Base-by-base conservation (phyloP, 2,113 vertebrate genomes). In the Microcebus murinus region DNA sequence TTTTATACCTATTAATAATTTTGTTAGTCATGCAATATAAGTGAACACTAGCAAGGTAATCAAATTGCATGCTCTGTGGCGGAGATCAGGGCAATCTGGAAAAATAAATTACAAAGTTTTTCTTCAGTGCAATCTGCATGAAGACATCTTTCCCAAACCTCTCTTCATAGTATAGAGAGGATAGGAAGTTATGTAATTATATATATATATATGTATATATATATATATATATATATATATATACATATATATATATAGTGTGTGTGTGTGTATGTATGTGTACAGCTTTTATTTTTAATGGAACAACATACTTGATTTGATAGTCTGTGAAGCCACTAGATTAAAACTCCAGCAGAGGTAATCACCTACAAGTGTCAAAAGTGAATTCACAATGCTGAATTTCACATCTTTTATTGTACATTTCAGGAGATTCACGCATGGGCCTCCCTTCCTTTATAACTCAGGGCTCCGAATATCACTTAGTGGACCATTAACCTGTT, bases 1-100 rank as follows among this genome's bases (percentile, higher is more conserved):
- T 96, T 94, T 97, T 91, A 96, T 92, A 95, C 91, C 80, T 97
- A 92, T 98, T 97, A 97, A 97, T 95, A 95, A 96, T 96, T 93
- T 93, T 96, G 91, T 98, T 96, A 96, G 95, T 92, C 71, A 93
- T 97, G 95, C 93, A 96, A 79, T 93, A 57, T 84, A 96, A 97
- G 90, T 94, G 77, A 97, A 89, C 48, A 80, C 87, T 92, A 94
- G 87, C 74, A 94, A 96, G 84, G 90, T 95, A 97, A 97, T 96
- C 95, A 97, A 95, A 97, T 95, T 84, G 79, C 73, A 93, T 88
- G 87, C 65, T 95, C 87, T 68, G 61, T 91, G 90, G 91, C 52
- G 92, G 65, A 96, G 80, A 96, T 90, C 80, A 92, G 83, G 83
- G 68, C 31, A 93, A 91, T 94, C n/a, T 87, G 36, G 13, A 70